These are phyloP conservation scores for Cremastinae sp. DNA, from an alignment of 2,888 invertebrate genomes.

Conservation along the genomic window DNA sequence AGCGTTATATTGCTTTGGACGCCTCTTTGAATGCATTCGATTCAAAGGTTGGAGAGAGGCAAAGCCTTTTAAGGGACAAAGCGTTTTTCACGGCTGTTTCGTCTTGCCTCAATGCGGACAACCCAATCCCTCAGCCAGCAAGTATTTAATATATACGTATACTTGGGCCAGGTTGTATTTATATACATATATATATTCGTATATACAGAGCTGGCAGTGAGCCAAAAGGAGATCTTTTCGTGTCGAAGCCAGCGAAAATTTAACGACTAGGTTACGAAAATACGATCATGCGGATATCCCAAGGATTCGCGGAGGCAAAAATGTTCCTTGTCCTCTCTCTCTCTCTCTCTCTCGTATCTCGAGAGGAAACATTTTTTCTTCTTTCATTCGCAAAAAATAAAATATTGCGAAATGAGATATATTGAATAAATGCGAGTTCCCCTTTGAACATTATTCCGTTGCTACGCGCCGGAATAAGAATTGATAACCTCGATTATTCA, in stretches of 20 bases:
- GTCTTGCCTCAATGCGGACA: constrained; percentile 65
- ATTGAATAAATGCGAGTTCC: not conserved
- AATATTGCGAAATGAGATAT: not conserved
- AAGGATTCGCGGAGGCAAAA: constrained; percentile 35
- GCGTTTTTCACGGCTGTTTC: constrained; percentile 66
- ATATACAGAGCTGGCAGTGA: constrained; percentile 62
- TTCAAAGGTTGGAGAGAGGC: constrained; percentile 46
- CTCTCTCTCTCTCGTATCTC: not conserved
- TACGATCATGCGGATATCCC: constrained; percentile 58
- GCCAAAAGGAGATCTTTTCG: constrained; percentile 67
- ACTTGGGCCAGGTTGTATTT: too few relatives aligned
- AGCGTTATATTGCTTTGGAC: constrained; percentile 37
- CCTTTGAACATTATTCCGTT: not conserved
- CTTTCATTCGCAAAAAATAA: not conserved
- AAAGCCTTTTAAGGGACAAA: constrained; percentile 57
- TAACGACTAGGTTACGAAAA: constrained; percentile 66
- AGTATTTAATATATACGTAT: constrained; percentile 29
- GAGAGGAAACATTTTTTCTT: not conserved
- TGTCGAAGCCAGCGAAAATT: constrained; percentile 68
- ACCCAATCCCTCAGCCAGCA: constrained; percentile 47
- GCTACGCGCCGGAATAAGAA: too few relatives aligned
- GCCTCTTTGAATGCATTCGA: constrained; percentile 47
- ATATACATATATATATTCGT: constrained; percentile 53
- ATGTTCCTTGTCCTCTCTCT: constrained; percentile 28
- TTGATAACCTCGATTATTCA: too few relatives aligned